A percentile compares a stretch with the other conserved stretches of the same genome.
Evolutionary conservation across 2,888 invertebrate species (phyloP).

Genomic region (Leuctra nigra): DNA sequence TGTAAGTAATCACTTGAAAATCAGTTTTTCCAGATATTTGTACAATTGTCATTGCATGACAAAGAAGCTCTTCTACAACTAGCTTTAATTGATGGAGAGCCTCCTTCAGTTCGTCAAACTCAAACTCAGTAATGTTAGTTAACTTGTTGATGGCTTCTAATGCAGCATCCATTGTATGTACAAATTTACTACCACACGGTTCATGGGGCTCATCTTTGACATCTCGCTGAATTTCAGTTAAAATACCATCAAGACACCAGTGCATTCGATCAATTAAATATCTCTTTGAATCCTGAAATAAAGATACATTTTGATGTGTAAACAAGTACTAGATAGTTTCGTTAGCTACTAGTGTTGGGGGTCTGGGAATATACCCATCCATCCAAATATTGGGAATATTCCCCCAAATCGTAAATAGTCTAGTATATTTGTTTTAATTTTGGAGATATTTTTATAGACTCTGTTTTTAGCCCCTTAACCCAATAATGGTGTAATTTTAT

Average conservation of each 20-base stretch:
- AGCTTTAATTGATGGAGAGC: conserved; percentile 36
- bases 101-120: conserved; percentile 32
- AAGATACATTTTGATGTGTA: background rate
- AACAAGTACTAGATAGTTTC: too few species aligned
- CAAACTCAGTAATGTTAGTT: conserved; percentile 12
- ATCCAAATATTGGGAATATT: too few species aligned
- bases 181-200: conserved; percentile 8
- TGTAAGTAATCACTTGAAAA: conserved; percentile 40
- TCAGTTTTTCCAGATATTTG: conserved; percentile 40
- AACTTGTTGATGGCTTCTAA: conserved; percentile 31
- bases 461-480: too few species aligned
- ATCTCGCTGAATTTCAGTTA: conserved; percentile 34
- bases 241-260: conserved; percentile 37
- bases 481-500: too few species aligned
- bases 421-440: too few species aligned
- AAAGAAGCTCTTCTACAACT: conserved; percentile 40
- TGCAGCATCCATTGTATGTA: conserved; percentile 37
- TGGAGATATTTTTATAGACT: too few species aligned
- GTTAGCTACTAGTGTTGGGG: too few species aligned
- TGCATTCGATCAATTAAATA: conserved; percentile 38
- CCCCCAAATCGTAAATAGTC: background rate
- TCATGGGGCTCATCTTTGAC: conserved; percentile 33
- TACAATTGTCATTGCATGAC: conserved; percentile 41
- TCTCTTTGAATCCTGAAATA: conserved; percentile 36
- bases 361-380: too few species aligned